A percentile compares a stretch with the other conserved stretches of the same genome.
Conservation (phyloP, 1,140 invertebrate species). For the Lethrus apterus region DNA sequence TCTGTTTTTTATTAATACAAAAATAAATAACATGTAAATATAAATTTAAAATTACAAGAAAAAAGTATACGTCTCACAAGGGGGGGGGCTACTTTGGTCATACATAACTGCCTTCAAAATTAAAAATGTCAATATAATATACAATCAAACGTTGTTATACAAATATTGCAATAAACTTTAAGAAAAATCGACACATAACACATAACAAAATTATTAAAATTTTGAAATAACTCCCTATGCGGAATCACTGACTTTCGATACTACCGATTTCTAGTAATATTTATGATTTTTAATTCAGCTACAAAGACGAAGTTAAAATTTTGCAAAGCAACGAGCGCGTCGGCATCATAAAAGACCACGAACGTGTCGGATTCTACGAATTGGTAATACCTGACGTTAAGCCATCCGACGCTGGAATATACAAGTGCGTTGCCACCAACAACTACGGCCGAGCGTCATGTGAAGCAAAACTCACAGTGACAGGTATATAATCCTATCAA, state of each 20-base stretch:
- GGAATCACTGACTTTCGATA: not conserved
- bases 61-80: no score
- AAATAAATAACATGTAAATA: no score
- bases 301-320: conserved; percentile 72
- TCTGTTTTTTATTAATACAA: no score
- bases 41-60: no score
- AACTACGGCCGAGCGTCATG: conserved; percentile 69
- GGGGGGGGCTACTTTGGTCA: no score
- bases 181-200: no score
- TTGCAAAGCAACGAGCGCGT: conserved; percentile 60
- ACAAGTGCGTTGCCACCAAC: conserved; percentile 83
- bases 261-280: not conserved
- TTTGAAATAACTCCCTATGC: not conserved
- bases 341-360: conserved; percentile 63
- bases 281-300: conserved; percentile 49
- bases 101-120: no score
- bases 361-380: conserved; percentile 82
- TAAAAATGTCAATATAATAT: no score
- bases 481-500: conserved; percentile 52
- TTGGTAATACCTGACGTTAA: conserved; percentile 79
- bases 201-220: not conserved
- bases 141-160: no score
- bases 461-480: conserved; percentile 70
- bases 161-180: no score
- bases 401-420: conserved; percentile 75